Conservation (phyloP, 2,797 vertebrate species). For the Gastrophryne carolinensis region DNA sequence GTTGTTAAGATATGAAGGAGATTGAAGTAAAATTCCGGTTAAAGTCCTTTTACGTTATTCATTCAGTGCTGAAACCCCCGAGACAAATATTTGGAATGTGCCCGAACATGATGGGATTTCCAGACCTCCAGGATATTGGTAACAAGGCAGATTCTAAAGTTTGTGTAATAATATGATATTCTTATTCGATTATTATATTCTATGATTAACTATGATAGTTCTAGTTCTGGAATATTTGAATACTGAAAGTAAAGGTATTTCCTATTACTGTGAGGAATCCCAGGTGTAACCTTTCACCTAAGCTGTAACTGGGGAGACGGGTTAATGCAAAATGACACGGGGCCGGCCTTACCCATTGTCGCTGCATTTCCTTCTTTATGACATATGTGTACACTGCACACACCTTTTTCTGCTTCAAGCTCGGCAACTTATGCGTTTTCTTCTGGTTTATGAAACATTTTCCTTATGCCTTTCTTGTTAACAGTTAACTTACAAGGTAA, state of each 20-base stretch:
- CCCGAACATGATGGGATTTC: too few relatives aligned
- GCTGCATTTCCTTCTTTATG: constrained; percentile 8
- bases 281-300: constrained; percentile 10
- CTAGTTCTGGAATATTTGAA: not conserved
- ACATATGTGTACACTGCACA: not conserved
- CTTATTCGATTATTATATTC: too few relatives aligned
- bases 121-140: too few relatives aligned
- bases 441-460: not conserved
- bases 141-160: too few relatives aligned
- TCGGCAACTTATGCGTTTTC: not conserved
- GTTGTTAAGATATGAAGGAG: too few relatives aligned
- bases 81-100: too few relatives aligned
- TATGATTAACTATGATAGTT: too few relatives aligned
- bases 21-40: too few relatives aligned
- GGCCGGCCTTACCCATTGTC: not conserved
- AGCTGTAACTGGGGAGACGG: constrained; percentile 13
- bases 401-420: not conserved
- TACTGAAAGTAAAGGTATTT: not conserved
- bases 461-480: not conserved
- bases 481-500: not conserved
- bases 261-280: not conserved
- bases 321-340: constrained; percentile 10
- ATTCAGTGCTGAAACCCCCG: too few relatives aligned
- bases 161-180: too few relatives aligned
- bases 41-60: too few relatives aligned